These are phyloP conservation scores for Columba guinea DNA, from an alignment of 2,797 vertebrate genomes.

Conservation along the genomic window DNA sequence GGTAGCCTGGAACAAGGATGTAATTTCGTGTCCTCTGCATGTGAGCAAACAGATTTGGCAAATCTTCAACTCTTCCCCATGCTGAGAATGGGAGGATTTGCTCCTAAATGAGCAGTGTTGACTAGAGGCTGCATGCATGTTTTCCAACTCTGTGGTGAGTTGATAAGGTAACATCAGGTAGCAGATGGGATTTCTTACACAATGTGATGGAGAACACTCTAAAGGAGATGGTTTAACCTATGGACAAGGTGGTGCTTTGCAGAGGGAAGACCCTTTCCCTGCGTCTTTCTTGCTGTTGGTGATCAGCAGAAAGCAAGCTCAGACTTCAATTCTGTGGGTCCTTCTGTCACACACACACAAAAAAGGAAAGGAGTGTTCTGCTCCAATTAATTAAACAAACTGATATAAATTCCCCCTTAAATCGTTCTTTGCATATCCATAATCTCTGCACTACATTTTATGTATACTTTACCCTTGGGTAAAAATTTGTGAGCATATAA, in stretches of 20 bases:
- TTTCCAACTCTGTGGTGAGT: fast-evolving
- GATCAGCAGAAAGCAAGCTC: neutral
- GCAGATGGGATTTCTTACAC: neutral
- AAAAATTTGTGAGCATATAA: constrained; percentile 80
- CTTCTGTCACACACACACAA: neutral
- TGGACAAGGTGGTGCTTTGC: neutral
- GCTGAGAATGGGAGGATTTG: neutral
- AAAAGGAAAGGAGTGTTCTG: constrained; percentile 60
- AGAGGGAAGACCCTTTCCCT: neutral
- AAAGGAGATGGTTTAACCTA: neutral
- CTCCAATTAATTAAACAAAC: constrained; percentile 81
- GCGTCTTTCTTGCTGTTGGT: neutral
- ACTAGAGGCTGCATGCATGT: neutral
- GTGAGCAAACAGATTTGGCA: neutral
- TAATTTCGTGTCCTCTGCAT: neutral
- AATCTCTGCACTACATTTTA: constrained; percentile 79
- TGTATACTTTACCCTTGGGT: constrained; percentile 83
- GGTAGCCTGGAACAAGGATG: neutral
- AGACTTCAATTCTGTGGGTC: constrained; percentile 22
- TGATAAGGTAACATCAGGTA: neutral
- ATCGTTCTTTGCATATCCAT: constrained; percentile 78
- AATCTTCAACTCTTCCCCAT: neutral
- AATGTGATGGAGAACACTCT: no score
- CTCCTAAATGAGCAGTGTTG: neutral
- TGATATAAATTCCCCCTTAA: constrained; percentile 76